Evolutionary conservation across 2,113 vertebrate genomes (phyloP).

Genomic region (Reinhardtius hippoglossoides): DNA sequence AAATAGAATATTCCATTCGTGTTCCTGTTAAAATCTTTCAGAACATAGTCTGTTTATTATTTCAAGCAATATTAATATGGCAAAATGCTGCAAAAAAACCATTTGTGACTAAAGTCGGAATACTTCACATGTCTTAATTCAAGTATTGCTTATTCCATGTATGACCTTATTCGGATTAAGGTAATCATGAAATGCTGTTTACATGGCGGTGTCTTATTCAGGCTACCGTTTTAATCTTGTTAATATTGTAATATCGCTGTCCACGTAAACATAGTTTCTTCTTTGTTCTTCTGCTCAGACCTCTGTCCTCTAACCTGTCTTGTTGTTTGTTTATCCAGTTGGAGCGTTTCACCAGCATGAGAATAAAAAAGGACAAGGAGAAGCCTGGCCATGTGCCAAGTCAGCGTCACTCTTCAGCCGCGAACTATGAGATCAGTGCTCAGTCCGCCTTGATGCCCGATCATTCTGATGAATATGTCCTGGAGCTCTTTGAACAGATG

Average conservation of each 20-base stretch:
- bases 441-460: conserved; percentile 81
- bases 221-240: neutral
- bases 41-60: too few species aligned
- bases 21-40: too few species aligned
- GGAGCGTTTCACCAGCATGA: conserved; percentile 93
- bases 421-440: conserved; percentile 81
- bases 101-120: too few species aligned
- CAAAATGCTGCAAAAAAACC: too few species aligned
- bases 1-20: too few species aligned
- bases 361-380: conserved; percentile 93
- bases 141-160: too few species aligned
- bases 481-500: conserved; percentile 94
- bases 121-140: too few species aligned
- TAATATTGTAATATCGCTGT: neutral
- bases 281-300: neutral
- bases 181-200: neutral
- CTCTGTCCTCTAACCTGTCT: conserved; percentile 19
- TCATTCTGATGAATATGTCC: conserved; percentile 85
- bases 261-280: neutral
- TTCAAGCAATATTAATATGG: too few species aligned
- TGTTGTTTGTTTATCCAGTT: conserved; percentile 78
- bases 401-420: conserved; percentile 86
- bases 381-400: conserved; percentile 71
- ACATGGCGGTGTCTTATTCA: too few species aligned
- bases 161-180: neutral